Evolutionary conservation across 2,797 vertebrate species (phyloP).

Genomic region (Emydoidea blandingii): DNA sequence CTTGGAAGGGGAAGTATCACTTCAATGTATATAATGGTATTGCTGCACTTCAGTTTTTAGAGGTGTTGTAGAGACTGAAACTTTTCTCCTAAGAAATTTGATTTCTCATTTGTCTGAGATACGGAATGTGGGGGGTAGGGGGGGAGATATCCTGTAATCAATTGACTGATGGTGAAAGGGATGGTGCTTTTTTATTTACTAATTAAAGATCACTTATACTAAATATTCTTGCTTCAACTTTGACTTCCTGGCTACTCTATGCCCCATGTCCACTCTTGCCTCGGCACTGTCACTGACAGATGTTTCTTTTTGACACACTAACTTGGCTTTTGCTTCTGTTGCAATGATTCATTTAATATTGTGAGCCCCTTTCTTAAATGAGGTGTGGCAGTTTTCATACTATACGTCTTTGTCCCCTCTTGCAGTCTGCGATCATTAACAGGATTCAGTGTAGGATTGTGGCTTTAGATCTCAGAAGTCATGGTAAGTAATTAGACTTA

Average conservation of each 20-base stretch:
- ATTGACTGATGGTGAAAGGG: accelerated
- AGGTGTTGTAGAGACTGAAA: background rate
- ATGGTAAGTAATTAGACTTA: constrained; percentile 84
- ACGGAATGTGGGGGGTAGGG: background rate
- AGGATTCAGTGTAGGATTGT: constrained; percentile 95
- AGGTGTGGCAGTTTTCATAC: background rate
- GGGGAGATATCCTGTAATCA: accelerated
- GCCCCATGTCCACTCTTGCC: accelerated
- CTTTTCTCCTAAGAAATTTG: accelerated
- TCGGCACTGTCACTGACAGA: accelerated
- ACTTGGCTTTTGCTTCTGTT: background rate
- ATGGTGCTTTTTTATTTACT: background rate
- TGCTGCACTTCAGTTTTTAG: background rate
- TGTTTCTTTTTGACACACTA: accelerated
- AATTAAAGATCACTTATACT: accelerated
- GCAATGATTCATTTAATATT: background rate
- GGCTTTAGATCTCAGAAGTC: constrained; percentile 94
- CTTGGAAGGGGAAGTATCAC: background rate
- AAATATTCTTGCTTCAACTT: background rate
- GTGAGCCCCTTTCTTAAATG: background rate
- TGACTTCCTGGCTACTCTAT: background rate
- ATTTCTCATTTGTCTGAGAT: accelerated
- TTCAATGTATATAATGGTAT: background rate
- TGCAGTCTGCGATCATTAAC: constrained; percentile 92
- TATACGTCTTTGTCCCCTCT: constrained; percentile 35